These are phyloP conservation scores for Pandemis corylana DNA, from an alignment of 2,888 invertebrate species.

Conservation along the genomic window DNA sequence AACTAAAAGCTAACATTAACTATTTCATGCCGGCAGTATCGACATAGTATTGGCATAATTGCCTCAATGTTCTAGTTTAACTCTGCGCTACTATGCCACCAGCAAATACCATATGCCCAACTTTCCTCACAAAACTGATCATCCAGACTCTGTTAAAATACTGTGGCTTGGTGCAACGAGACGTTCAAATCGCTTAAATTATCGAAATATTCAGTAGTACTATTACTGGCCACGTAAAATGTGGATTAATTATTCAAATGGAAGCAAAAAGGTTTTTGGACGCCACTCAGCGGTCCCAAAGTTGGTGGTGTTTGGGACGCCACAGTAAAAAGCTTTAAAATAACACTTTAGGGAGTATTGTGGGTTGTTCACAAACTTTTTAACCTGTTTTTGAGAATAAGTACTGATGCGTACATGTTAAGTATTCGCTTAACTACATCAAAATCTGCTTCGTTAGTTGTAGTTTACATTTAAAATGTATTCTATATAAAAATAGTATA, in stretches of 20 bases:
- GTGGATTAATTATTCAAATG: conserved; percentile 31
- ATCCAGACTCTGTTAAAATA: conserved; percentile 16
- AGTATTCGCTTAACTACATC: too few species aligned
- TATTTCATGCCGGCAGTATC: not conserved
- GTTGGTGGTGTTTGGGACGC: conserved; percentile 10
- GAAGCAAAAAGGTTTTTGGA: conserved; percentile 34
- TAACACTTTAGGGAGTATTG: not conserved
- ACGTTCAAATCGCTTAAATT: conserved; percentile 41
- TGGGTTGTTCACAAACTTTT: not conserved
- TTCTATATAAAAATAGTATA: too few species aligned
- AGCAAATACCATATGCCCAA: not conserved
- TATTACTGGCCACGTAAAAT: conserved; percentile 32
- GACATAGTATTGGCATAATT: not conserved
- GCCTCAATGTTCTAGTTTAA: not conserved
- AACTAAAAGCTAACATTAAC: not conserved
- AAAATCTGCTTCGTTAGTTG: too few species aligned
- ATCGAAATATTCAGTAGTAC: not conserved
- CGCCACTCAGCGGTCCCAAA: conserved; percentile 24
- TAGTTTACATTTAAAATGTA: too few species aligned
- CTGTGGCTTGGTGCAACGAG: conserved; percentile 41
- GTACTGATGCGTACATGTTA: too few species aligned
- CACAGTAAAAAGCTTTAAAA: not conserved
- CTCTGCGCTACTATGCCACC: not conserved
- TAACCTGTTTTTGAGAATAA: not conserved
- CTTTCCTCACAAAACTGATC: not conserved